These are phyloP conservation scores for Neopelma chrysocephalum DNA, from an alignment of 2,797 vertebrate species.

Conservation along the genomic window DNA sequence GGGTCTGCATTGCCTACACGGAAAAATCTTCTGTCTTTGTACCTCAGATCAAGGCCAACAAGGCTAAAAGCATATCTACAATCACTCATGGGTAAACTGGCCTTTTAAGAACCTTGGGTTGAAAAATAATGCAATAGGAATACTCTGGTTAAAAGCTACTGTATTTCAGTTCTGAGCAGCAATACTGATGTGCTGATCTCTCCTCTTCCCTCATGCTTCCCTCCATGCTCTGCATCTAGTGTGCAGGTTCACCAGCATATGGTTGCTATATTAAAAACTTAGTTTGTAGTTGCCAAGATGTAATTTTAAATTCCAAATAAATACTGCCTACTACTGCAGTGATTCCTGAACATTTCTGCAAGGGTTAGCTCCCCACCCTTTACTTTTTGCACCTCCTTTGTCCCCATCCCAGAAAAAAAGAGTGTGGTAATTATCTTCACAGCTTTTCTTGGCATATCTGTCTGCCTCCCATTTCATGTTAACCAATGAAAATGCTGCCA, in stretches of 20 bases:
- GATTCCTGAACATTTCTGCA: background rate
- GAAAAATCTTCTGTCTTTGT: background rate
- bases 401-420: background rate
- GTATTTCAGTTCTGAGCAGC: background rate
- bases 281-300: background rate
- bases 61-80: background rate
- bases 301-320: background rate
- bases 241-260: background rate
- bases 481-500: background rate
- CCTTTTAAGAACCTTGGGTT: background rate
- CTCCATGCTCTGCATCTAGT: background rate
- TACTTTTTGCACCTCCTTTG: background rate
- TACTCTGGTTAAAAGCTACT: background rate
- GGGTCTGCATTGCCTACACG: background rate
- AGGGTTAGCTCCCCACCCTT: background rate
- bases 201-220: background rate
- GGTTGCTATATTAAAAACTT: background rate
- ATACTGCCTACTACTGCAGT: background rate
- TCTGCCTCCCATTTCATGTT: background rate
- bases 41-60: background rate
- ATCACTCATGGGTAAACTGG: background rate
- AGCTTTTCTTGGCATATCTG: background rate
- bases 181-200: background rate
- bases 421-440: background rate
- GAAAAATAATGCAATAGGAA: background rate